Percentiles rank a stretch among this genome's conserved stretches.
These are phyloP conservation scores for Rhincodon typus DNA, from an alignment of 2,797 vertebrate genomes.

Conservation along the genomic window DNA sequence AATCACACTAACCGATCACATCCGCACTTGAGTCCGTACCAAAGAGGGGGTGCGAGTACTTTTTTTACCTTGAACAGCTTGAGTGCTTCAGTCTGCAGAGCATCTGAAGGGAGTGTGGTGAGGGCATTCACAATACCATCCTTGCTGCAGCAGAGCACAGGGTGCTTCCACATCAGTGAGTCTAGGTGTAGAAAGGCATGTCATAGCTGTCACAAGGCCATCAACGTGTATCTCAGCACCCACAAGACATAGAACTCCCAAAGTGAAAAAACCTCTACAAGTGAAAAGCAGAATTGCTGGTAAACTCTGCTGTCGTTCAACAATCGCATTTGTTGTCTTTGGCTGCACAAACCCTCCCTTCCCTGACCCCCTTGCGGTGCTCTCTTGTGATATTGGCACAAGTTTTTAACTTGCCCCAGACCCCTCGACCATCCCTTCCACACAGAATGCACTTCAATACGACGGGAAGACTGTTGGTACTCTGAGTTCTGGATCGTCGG, in stretches of 20 bases:
- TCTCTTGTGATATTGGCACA: neutral
- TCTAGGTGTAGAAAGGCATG: constrained; percentile 54
- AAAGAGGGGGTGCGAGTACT: neutral
- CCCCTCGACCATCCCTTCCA: neutral
- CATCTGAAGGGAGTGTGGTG: constrained; percentile 70
- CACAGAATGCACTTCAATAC: neutral
- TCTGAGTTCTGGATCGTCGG: too few species aligned
- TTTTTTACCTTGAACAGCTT: constrained; percentile 83
- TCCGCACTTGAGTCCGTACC: neutral
- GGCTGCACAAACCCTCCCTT: neutral
- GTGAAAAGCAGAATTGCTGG: too few species aligned
- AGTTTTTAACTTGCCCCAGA: neutral
- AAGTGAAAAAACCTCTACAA: neutral
- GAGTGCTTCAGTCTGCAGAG: constrained; percentile 86
- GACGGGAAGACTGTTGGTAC: neutral
- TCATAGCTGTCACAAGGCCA: neutral
- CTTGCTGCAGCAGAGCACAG: constrained; percentile 78
- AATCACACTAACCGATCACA: neutral
- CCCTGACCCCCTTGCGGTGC: too few species aligned
- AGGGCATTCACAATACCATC: constrained; percentile 71
- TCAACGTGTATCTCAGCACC: neutral
- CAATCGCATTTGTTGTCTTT: neutral
- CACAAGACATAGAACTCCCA: neutral
- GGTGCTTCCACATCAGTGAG: constrained; percentile 76
- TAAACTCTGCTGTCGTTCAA: neutral